Conservation (phyloP, 2,888 invertebrate species). For the Junonia oenone region DNA sequence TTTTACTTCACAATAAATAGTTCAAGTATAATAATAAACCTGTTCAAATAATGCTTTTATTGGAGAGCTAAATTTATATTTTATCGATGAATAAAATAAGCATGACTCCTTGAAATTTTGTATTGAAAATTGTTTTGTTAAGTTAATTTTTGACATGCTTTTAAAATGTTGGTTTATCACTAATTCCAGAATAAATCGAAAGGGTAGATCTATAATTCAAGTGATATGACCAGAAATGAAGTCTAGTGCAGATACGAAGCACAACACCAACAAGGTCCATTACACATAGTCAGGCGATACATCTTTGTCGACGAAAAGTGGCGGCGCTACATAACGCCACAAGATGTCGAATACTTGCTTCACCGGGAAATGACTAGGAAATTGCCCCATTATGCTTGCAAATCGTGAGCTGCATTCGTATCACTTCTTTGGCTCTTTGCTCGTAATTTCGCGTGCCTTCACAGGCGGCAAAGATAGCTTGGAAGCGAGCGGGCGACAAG, state of each 20-base stretch:
- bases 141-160: too few species aligned
- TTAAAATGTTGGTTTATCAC: too few species aligned
- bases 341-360: conserved; percentile 22
- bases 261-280: background rate
- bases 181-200: too few species aligned
- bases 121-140: too few species aligned
- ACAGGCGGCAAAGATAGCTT: conserved; percentile 21
- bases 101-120: too few species aligned
- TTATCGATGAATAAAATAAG: background rate
- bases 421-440: conserved; percentile 20
- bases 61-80: background rate
- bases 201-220: too few species aligned
- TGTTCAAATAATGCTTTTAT: background rate
- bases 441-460: conserved; percentile 14
- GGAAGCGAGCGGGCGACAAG: conserved; percentile 19
- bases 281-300: conserved; percentile 1
- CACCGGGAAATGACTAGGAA: conserved; percentile 25
- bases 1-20: background rate
- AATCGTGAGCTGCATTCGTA: conserved; percentile 25
- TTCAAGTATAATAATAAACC: background rate
- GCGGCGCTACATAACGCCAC: conserved; percentile 18
- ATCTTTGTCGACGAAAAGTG: conserved; percentile 18
- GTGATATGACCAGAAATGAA: background rate
- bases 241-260: background rate
- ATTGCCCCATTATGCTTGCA: conserved; percentile 27